Percentiles rank a stretch among this genome's conserved stretches.
Conservation (phyloP, 1,140 invertebrate genomes). For the Capitella teleta region DNA sequence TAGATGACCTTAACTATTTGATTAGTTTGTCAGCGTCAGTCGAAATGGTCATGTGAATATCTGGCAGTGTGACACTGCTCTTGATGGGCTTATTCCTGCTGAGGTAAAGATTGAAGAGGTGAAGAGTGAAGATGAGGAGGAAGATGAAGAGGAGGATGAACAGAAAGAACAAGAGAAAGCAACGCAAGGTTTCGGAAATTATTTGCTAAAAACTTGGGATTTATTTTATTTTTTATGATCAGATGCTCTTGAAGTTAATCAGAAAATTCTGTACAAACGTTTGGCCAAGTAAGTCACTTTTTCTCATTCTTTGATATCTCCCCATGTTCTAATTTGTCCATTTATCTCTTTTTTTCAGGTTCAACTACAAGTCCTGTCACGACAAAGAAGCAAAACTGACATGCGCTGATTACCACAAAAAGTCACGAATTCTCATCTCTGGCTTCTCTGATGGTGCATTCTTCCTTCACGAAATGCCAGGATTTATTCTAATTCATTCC, state of each 20-base stretch:
- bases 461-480: slow-evolving; percentile 83
- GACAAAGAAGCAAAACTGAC: slow-evolving; percentile 48
- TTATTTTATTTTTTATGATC: slow-evolving; percentile 4
- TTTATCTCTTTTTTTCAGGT: slow-evolving; percentile 14
- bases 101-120: slow-evolving; percentile 36
- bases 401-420: slow-evolving; percentile 65
- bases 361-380: slow-evolving; percentile 22
- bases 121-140: slow-evolving; percentile 39
- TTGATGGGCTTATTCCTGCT: slow-evolving; percentile 50
- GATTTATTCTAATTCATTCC: slow-evolving; percentile 82
- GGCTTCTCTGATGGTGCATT: slow-evolving; percentile 74
- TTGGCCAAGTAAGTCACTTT: too few relatives aligned
- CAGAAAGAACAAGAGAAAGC: not conserved
- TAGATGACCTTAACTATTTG: not conserved
- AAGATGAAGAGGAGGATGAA: slow-evolving; percentile 14
- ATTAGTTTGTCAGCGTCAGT: slow-evolving; percentile 37
- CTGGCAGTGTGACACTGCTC: slow-evolving; percentile 74
- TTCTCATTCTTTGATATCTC: too few relatives aligned
- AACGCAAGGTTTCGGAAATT: not conserved
- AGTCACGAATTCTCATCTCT: slow-evolving; percentile 65
- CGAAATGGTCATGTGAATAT: slow-evolving; percentile 59
- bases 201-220: not conserved
- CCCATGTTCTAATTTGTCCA: too few relatives aligned
- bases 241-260: too few relatives aligned
- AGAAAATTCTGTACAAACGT: too few relatives aligned